Evolutionary conservation across 2,113 vertebrate species (phyloP).

Genomic region (Tupaia chinensis): DNA sequence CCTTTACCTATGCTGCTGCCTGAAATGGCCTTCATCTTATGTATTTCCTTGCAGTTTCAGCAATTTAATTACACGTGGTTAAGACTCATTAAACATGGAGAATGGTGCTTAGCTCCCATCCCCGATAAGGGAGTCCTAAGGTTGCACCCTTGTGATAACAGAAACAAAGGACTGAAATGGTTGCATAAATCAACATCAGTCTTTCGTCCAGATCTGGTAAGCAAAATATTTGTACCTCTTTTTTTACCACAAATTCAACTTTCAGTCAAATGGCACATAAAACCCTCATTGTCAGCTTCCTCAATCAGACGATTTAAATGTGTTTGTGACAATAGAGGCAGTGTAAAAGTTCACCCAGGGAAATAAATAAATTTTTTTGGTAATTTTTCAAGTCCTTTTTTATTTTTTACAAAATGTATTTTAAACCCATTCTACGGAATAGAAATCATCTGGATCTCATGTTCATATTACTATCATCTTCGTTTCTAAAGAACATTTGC

Average conservation of each 20-base stretch:
- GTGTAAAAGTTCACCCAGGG: neutral
- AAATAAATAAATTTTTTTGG: neutral
- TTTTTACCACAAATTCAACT: constrained; percentile 25
- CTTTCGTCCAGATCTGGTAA: constrained; percentile 89
- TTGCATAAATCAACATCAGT: constrained; percentile 87
- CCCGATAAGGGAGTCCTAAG: constrained; percentile 51
- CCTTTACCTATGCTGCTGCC: neutral
- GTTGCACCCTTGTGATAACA: constrained; percentile 87
- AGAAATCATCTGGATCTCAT: neutral
- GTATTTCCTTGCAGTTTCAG: constrained; percentile 88
- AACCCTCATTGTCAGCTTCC: neutral
- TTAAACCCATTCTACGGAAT: constrained; percentile 21
- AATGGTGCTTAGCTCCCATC: constrained; percentile 86
- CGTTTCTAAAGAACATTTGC: constrained; percentile 4
- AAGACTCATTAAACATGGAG: constrained; percentile 89
- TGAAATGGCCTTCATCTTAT: neutral
- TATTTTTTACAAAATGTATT: constrained; percentile 1
- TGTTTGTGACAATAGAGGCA: neutral
- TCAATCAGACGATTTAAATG: constrained; percentile 33
- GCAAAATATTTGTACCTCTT: constrained; percentile 69
- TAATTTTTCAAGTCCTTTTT: neutral
- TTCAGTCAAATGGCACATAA: constrained; percentile 26
- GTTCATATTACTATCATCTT: neutral
- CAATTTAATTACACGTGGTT: constrained; percentile 98
- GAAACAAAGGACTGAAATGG: constrained; percentile 89